These are phyloP conservation scores for Octomys mimax DNA, from an alignment of 2,797 vertebrate species.

Conservation along the genomic window DNA sequence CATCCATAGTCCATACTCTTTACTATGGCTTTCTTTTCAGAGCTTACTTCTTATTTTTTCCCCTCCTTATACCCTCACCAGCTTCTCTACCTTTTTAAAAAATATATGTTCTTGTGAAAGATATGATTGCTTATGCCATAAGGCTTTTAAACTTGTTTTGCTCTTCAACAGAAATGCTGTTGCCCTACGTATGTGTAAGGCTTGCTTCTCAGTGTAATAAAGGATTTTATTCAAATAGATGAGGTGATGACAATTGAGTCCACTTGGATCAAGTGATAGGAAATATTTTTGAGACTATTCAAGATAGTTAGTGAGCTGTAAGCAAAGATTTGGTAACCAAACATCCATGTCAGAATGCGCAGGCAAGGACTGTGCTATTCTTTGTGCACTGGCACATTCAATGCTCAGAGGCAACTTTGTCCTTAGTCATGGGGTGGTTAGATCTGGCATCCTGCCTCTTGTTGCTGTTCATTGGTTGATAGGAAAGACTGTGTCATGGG, in stretches of 20 bases:
- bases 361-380: neutral
- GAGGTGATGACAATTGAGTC: neutral
- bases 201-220: neutral
- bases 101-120: neutral
- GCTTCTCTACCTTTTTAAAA: no score
- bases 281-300: neutral
- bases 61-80: neutral
- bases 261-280: neutral
- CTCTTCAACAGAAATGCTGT: neutral
- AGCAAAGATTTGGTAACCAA: neutral
- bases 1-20: no score
- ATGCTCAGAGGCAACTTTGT: neutral
- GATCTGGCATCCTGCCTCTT: neutral
- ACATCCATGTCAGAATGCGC: slow-evolving; percentile 13
- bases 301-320: neutral
- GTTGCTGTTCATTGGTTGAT: no score
- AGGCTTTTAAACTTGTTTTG: neutral
- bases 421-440: fast-evolving
- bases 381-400: neutral
- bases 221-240: neutral
- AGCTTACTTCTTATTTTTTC: neutral
- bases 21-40: neutral
- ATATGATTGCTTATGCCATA: neutral
- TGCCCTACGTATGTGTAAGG: no score
- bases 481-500: no score